Evolutionary conservation across 2,797 vertebrate genomes (phyloP).

Genomic region (Tinamus major): DNA sequence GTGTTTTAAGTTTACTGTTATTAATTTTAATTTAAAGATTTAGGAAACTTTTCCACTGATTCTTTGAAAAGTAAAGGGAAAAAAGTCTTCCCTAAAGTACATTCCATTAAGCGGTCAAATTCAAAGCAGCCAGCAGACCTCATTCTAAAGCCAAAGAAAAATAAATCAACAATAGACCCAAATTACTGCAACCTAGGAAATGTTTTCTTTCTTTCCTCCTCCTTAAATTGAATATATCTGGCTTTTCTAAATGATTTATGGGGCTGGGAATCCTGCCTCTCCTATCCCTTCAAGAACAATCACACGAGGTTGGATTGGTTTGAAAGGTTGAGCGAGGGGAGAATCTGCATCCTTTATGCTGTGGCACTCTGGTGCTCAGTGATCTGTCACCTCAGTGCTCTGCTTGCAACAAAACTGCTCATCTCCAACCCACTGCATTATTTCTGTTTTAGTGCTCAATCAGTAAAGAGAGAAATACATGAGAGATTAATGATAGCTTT

Average conservation of each 20-base stretch:
- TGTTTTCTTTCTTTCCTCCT: not conserved
- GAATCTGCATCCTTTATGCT: constrained; percentile 21
- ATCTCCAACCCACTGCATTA: constrained; percentile 61
- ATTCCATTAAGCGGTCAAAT: not conserved
- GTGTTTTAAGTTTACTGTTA: not conserved
- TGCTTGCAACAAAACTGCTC: constrained; percentile 61
- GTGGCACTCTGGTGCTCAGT: not conserved
- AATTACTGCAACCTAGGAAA: not conserved
- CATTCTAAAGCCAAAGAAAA: not conserved
- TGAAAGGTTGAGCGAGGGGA: constrained; percentile 59
- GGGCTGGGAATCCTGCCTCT: not conserved
- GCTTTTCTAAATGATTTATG: constrained; percentile 53
- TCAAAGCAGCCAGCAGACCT: not conserved
- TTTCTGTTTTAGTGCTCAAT: constrained; percentile 62
- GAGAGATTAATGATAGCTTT: constrained; percentile 70
- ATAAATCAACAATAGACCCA: not conserved
- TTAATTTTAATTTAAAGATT: not conserved
- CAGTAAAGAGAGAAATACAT: constrained; percentile 58
- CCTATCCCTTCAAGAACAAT: constrained; percentile 56
- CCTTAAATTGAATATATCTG: constrained; percentile 49
- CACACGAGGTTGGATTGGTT: constrained; percentile 24
- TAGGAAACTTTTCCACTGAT: not conserved
- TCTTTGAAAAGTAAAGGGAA: not conserved
- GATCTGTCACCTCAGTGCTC: constrained; percentile 34
- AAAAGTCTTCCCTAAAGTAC: not conserved